phyloP scores from a whole-genome alignment of 30 jellyfish, hydroid and myxozoan genomes.

The Chrysaora quinquecirrha region DNA sequence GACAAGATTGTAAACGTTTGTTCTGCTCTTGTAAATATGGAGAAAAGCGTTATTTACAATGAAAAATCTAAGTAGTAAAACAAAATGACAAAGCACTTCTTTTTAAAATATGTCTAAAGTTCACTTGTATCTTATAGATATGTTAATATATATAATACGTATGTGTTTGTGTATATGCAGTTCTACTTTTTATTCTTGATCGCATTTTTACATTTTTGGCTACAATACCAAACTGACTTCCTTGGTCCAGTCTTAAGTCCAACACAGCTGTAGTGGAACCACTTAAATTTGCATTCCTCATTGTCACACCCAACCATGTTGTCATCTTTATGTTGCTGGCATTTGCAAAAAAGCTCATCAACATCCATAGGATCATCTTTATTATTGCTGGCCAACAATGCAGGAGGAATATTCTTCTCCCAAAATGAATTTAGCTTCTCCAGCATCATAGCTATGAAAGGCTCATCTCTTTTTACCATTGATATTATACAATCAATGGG shows the following conservation, averaged over 20 bases:
- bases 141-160: neutral
- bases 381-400: conserved; percentile 5
- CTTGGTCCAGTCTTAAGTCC: conserved; percentile 31
- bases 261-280: conserved; percentile 46
- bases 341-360: conserved; percentile 6
- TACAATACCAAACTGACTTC: conserved; percentile 33
- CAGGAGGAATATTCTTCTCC: conserved; percentile 9
- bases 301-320: conserved; percentile 56
- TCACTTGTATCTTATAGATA: neutral
- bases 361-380: conserved; percentile 9
- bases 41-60: no score
- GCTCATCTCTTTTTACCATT: conserved; percentile 8
- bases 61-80: neutral
- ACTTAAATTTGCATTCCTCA: conserved; percentile 31
- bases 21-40: neutral
- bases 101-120: neutral
- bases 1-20: neutral
- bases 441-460: neutral
- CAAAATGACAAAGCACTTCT: neutral
- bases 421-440: conserved; percentile 1
- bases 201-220: conserved; percentile 12
- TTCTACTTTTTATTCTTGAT: conserved; percentile 3
- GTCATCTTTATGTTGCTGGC: conserved; percentile 21
- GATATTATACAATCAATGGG: conserved; percentile 3
- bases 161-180: neutral